Conservation (phyloP, 2,113 vertebrate genomes). For the Pseudorasbora parva region DNA sequence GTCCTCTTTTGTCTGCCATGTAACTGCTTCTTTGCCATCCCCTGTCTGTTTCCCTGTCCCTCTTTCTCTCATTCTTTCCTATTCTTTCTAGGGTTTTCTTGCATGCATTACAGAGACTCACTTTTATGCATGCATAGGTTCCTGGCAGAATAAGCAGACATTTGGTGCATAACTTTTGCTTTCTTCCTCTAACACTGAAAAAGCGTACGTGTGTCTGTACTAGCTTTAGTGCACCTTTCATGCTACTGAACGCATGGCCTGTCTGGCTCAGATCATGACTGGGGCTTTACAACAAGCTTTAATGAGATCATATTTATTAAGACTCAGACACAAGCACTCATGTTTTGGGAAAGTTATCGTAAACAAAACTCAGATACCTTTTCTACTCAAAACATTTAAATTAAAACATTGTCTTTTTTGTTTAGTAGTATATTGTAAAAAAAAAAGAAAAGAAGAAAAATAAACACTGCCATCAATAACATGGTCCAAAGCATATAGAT, state of each 20-base stretch:
- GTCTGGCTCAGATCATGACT: slow-evolving; percentile 17
- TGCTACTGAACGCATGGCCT: slow-evolving; percentile 3
- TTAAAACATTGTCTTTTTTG: not conserved
- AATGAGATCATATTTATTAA: not conserved
- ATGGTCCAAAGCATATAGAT: not conserved
- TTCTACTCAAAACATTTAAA: not conserved
- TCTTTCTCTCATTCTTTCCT: slow-evolving; percentile 7
- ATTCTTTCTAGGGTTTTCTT: slow-evolving; percentile 12
- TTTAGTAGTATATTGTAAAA: not conserved
- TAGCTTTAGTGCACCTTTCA: slow-evolving; percentile 5
- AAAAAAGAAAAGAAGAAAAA: too few species aligned
- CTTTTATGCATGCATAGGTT: slow-evolving; percentile 26
- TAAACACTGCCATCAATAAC: not conserved
- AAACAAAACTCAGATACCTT: not conserved
- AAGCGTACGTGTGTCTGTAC: slow-evolving; percentile 4
- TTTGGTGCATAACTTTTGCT: slow-evolving; percentile 3
- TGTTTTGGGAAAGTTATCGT: not conserved
- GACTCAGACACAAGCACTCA: not conserved
- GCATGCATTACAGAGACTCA: slow-evolving; percentile 33
- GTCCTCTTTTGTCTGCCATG: slow-evolving; percentile 37
- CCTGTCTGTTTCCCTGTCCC: not conserved
- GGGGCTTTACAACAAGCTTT: not conserved
- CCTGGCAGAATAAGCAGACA: slow-evolving; percentile 15
- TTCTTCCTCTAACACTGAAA: slow-evolving; percentile 37
- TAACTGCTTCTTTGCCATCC: slow-evolving; percentile 15